Evolutionary conservation across 2,888 invertebrate genomes (phyloP), one percentile per base, ranked within the genome.

Genomic region (Galeopsomyia nigrocyanea): DNA sequence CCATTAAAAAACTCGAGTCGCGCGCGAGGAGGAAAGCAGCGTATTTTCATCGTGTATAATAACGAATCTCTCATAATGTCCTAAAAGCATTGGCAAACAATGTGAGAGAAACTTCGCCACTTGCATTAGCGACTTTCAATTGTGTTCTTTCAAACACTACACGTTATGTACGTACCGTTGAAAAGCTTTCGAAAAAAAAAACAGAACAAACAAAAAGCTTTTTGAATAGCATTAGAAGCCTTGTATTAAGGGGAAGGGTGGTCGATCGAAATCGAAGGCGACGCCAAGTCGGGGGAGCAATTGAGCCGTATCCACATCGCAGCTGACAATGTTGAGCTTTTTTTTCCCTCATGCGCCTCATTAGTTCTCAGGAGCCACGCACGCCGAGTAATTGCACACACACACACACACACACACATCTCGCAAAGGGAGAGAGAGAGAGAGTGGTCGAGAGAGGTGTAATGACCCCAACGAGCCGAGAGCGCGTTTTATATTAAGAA

Each of bases 271-370:
- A 39, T 39, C 39, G 39, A 39, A 26, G 39, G 39, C 39, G 39
- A 39, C 39, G 13, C 10, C 39, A 14, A 57, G 31, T 26, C 57
- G n/a, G 39, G 22, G n/a, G 39, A 14, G 58, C 47, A 49, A 61
- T 61, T 49, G 61, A 61, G 61, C 61, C 49, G 49, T 49, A 61
- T 61, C 61, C 61, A 61, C 39, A 39, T 39, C 39, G 47, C 50
- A 31, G 50, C 46, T 57, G 60, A 61, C 60, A 61, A 61, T 61
- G 5, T 21, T 9, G 2, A 7, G n/a, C 21, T 61, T 61, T 61
- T 49, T 61, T 51, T 51, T 57, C 16, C 62, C 51, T 51, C 47
- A 14, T 39, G 39, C 39, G 62, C 16, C 50, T 62, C 62, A 62
- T 62, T 62, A 62, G 62, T 26, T 26, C 26, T 16, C 22, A 26